These are phyloP conservation scores for Sinosuthora webbiana DNA, from an alignment of 2,113 vertebrate genomes.

Conservation along the genomic window DNA sequence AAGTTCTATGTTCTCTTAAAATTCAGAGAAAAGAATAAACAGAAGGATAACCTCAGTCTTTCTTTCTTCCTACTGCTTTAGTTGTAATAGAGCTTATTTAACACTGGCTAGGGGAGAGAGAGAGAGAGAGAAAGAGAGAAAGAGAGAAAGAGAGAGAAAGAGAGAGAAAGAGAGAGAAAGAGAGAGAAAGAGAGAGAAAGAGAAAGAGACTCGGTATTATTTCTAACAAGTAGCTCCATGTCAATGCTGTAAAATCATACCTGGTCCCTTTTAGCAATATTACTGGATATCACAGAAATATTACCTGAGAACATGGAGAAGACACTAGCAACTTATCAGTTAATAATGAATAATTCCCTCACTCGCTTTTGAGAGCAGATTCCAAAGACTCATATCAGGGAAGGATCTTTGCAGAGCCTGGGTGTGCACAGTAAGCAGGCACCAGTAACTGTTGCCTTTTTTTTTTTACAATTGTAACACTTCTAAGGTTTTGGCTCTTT, in stretches of 20 bases:
- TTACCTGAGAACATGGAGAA: not conserved
- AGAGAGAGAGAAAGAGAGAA: fast-evolving
- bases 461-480: not conserved
- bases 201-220: fast-evolving
- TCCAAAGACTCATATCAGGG: fast-evolving
- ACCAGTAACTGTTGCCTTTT: not conserved
- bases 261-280: not conserved
- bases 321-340: not conserved
- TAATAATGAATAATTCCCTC: not conserved
- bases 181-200: too few species aligned
- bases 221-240: fast-evolving
- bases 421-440: fast-evolving
- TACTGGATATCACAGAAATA: too few species aligned
- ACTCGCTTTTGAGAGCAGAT: not conserved
- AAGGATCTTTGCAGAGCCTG: not conserved
- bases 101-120: not conserved
- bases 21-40: not conserved
- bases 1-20: not conserved
- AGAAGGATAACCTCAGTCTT: fast-evolving
- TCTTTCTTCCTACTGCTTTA: not conserved
- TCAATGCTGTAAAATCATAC: not conserved
- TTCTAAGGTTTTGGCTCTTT: not conserved
- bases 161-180: too few species aligned
- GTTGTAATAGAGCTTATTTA: not conserved
- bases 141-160: too few species aligned